Conservation (phyloP, 2,888 invertebrate genomes). For the Lasioglossum calceatum region DNA sequence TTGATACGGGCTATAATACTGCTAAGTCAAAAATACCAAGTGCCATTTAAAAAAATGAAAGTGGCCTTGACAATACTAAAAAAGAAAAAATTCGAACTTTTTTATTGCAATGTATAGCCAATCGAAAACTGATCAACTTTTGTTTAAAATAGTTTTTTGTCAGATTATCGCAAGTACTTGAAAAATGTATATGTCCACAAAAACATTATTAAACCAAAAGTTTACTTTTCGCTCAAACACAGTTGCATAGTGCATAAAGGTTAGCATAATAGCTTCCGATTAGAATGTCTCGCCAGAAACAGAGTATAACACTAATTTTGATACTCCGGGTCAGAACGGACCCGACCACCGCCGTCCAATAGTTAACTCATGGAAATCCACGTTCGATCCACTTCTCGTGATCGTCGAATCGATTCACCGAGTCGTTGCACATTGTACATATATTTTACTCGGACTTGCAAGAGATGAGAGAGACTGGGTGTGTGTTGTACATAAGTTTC, state of each 20-base stretch:
- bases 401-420: background rate
- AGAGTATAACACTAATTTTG: background rate
- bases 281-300: background rate
- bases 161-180: too few relatives aligned
- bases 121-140: too few relatives aligned
- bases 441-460: conserved; percentile 4
- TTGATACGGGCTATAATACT: too few relatives aligned
- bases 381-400: background rate
- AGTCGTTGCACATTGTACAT: conserved; percentile 35
- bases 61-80: too few relatives aligned
- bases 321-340: background rate
- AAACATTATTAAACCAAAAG: background rate
- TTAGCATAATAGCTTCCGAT: background rate
- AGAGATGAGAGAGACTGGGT: background rate
- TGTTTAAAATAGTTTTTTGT: too few relatives aligned
- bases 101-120: too few relatives aligned
- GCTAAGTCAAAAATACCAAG: too few relatives aligned
- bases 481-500: conserved; percentile 6
- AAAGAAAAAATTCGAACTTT: too few relatives aligned
- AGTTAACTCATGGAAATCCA: background rate
- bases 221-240: background rate
- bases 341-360: background rate
- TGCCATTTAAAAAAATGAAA: too few relatives aligned
- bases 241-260: background rate
- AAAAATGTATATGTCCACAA: background rate